phyloP scores from a whole-genome alignment of 1,140 invertebrate genomes.

The Nilaparvata lugens region DNA sequence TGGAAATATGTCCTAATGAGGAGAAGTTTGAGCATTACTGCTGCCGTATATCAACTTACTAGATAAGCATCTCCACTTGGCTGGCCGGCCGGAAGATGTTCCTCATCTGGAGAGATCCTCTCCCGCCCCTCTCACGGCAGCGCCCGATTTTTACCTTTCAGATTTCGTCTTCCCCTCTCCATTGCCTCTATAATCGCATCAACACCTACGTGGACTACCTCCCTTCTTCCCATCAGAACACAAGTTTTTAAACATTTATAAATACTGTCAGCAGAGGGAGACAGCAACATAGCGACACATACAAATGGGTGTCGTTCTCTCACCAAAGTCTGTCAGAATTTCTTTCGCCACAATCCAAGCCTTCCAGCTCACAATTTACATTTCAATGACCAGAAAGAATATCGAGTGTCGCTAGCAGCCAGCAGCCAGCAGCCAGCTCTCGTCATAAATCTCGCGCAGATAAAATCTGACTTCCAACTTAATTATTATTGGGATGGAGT shows the following conservation, averaged over 20 bases:
- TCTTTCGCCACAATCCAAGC: too few relatives aligned
- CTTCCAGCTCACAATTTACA: too few relatives aligned
- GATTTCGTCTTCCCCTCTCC: neutral
- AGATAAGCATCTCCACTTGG: neutral
- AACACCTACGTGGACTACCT: neutral
- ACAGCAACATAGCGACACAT: too few relatives aligned
- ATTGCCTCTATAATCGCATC: neutral
- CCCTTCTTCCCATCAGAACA: neutral
- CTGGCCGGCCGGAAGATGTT: neutral
- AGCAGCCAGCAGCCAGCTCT: too few relatives aligned
- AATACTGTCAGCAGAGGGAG: neutral
- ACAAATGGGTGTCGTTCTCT: too few relatives aligned
- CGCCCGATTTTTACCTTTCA: neutral
- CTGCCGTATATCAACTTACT: neutral
- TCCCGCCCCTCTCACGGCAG: neutral
- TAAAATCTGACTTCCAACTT: too few relatives aligned
- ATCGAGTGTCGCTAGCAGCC: too few relatives aligned
- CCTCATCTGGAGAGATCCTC: neutral
- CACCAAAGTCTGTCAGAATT: too few relatives aligned
- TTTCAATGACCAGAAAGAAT: too few relatives aligned
- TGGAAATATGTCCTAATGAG: constrained; percentile 6
- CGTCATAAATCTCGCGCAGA: too few relatives aligned
- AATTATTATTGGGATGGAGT: too few relatives aligned
- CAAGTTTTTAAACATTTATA: neutral
- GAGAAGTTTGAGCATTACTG: neutral